Evolutionary conservation across 1,140 invertebrate species (phyloP), one percentile per base, ranked within the genome.

Genomic region (Pentalonia nigronervosa): DNA sequence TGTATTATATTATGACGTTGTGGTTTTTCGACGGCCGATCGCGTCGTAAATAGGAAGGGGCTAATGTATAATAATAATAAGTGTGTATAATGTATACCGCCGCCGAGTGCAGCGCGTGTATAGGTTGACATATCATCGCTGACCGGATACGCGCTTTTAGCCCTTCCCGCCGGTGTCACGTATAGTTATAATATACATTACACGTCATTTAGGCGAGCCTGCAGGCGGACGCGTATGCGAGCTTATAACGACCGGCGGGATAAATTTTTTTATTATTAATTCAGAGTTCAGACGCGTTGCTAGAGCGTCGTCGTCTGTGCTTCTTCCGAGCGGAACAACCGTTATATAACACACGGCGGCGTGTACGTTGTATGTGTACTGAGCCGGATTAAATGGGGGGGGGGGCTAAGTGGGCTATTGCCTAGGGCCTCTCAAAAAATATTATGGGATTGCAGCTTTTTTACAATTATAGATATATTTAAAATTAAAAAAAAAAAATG

Each of bases 81-180:
- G 41, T 48, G 14, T 48, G 14, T 48, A 30, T 60, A 30, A 60
- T 60, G 56, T 41, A 4, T 41, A 41, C 41, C n/a, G n/a, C 60
- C 17, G 60, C n/a, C 17, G 60, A n/a, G 30, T 76, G 60, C 60
- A n/a, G 60, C 17, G 60, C n/a, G 30, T 4, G 60, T 76, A 41
- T 41, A 30, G 60, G 60, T 41, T 34, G 21, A 3, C 81, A 36
- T 41, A 41, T 36, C 8, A 83, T 41, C 21, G 36, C 81, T 83
- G 81, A 83, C 81, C 81, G 81, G 81, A 83, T 83, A 83, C 34
- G 60, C 60, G 21, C 21, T 83, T 83, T 83, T 34, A 83, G n/a
- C 25, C 47, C 25, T 48, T 88, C 14, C n/a, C 41, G 86, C 86
- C 30, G 25, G 86, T 48, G 41, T 88, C 45, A 7, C 14, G 23